Base-by-base conservation (phyloP, 2,888 invertebrate species). In the Nemapogon koenigi region DNA sequence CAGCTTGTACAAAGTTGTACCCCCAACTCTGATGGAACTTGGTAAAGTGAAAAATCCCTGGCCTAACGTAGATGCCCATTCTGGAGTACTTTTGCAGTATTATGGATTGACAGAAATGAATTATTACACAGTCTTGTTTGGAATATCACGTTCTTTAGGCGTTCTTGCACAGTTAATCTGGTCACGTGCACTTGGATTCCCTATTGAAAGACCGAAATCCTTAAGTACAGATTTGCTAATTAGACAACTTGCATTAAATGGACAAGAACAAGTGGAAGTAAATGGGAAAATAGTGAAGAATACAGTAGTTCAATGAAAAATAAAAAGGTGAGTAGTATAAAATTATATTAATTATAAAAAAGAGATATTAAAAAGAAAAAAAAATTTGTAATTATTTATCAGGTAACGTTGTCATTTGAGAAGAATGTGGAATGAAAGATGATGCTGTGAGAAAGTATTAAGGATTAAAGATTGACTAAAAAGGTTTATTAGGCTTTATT, bases 1-100 rank as follows among this genome's bases (percentile, higher is more conserved):
- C 4, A 13, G 13, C 2, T 79, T 93, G 30, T 94, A 90, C 82
- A 89, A 91, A 68, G 82, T 93, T 41, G 90, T 90, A 31, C 94
- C 94, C 14, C 87, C 88, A 53, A 84, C 93, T 47, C 85, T 94
- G 30, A 81, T 87, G 49, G 90, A 90, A 58, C 86, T 87, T 47
- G 93, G 93, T 52, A 94, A 94, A 69, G 91, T 91, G 11, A 89
- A 90, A 82, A 94, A 94, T 81, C 94, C 94, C 43, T 94, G 92
- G 92, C 94, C 94, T 47, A 94, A 94, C 73, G 93, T 94, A 51
- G 94, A 94, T 66, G 92, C 94, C 40, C 93, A 94, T 70, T 91
- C 91, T 44, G 94, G 94, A 48, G 91, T 89, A 15, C 72, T 91
- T 37, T 78, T 91, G 39, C 88, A 85, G 75, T 88, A 91, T 78